Base-by-base conservation (phyloP, 2,113 vertebrate species). In the Oenanthe oenanthe region DNA sequence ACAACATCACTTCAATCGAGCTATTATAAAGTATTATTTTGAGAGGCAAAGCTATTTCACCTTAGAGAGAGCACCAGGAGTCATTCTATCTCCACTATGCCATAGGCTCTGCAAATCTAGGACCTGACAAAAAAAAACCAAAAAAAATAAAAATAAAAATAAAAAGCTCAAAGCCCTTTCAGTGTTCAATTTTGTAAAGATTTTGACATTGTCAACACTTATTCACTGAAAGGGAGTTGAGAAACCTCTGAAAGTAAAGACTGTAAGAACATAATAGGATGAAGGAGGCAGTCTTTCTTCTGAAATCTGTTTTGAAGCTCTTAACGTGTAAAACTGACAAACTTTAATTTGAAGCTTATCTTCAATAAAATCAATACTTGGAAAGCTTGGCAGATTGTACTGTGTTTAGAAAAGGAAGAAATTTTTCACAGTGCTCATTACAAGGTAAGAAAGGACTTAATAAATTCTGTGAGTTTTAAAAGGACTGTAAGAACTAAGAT, bases 361-460 rank as follows among this genome's bases (percentile, higher is more conserved):
- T 81, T 89, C 72, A 88, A 76, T 29, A 92, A 94, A 95, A 92
- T 92, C 90, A 76, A 73, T 96, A 92, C 32, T 70, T 93, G 66
- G 57, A 91, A 93, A 36, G 12, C 62, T 76, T 62, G 13, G 25
- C 58, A 45, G 84, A 73, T 65, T 76, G 42, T 45, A 18, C 58
- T 34, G 9, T 58, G 26, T 88, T 89, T 88, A 88, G 60, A 70
- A 63, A 85, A 83, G 16, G 36, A 82, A 70, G 50, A 61, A n/a
- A 9, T 32, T 65, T 76, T 84, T 79, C 28, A 38, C 42, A 45
- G 29, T 57, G 58, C 28, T 84, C 45, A 70, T 89, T 93, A 83
- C 67, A 62, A 80, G 12, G 28, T 58, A 58, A 50, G 54, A 92
- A 88, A 80, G 45, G 16, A 85, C 22, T 92, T 88, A 36, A 77